Base-by-base conservation (phyloP, 1,140 invertebrate genomes). In the Formica exsecta region DNA sequence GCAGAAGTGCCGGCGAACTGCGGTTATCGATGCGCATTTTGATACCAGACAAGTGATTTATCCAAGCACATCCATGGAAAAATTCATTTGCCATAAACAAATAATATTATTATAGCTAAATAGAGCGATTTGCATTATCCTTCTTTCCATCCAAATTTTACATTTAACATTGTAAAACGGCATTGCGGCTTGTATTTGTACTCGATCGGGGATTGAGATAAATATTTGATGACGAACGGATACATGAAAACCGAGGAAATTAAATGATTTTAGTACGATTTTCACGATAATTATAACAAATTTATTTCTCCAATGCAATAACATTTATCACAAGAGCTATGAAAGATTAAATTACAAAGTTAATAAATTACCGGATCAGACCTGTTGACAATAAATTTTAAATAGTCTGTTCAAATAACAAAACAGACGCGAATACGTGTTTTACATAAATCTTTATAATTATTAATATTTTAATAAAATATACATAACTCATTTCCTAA, bases 41-140 rank as follows among this genome's bases (percentile, higher is more conserved):
- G 59, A 51, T 51, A 32, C 44, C 44, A 19, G 57, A 74, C 70
- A 76, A 77, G 44, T 76, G 77, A 86, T 86, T 86, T 71, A 81
- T 81, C 81, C 64, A 41, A 57, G 19, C 64, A 65, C 65, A 36
- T 57, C n/a, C 32, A 66, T 85, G 32, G 65, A 83, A 80, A 80
- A 86, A 86, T 86, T 86, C 85, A 70, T 81, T 81, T 70, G 76
- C 25, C 57, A 25, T 4, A 51, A 59, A 89, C 61, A 64, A 79
- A 88, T 74, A 89, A 88, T 89, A 88, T 66, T 70, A 73, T 59
- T 85, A 80, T 79, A 80, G 38, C 25, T 59, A 85, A 85, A 79
- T 80, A 85, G 51, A 85, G 75, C 64, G 38, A 80, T 81, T 85
- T 80, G 51, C 75, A 85, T 85, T 68, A 77, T 77, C 38, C 68